Percentiles rank a stretch among this genome's conserved stretches.
Conservation (phyloP, 2,888 invertebrate genomes). For the Apantesis nais region DNA sequence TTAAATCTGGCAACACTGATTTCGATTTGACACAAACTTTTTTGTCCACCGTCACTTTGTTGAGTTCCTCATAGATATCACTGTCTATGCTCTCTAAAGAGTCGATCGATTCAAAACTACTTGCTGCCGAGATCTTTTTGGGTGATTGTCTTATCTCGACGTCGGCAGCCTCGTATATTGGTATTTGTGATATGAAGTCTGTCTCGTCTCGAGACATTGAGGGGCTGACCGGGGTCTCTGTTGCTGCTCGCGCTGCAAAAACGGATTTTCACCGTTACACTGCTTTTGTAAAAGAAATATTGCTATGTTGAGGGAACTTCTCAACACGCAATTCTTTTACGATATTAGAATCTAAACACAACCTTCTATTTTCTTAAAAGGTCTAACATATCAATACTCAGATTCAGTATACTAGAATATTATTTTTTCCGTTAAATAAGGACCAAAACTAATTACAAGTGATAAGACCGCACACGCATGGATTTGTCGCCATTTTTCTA, state of each 20-base stretch:
- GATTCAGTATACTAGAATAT: no score
- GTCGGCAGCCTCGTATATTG: conserved; percentile 74
- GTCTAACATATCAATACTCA: no score
- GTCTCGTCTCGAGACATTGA: conserved; percentile 54
- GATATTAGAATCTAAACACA: neutral
- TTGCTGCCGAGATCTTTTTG: conserved; percentile 51
- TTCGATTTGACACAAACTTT: conserved; percentile 62
- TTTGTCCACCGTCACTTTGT: conserved; percentile 66
- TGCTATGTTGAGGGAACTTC: neutral
- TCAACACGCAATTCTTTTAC: neutral
- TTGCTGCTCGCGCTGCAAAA: conserved; percentile 47
- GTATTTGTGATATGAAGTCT: conserved; percentile 74
- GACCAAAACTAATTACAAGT: no score
- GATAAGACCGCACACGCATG: no score
- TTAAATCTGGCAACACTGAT: conserved; percentile 72
- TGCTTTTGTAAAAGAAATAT: conserved; percentile 1
- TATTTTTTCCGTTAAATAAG: no score
- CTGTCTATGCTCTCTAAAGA: conserved; percentile 74
- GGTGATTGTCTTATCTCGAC: conserved; percentile 68
- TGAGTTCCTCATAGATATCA: conserved; percentile 73
- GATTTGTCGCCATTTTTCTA: no score
- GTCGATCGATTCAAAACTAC: conserved; percentile 72
- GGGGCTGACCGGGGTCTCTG: conserved; percentile 33
- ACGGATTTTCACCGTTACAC: neutral
- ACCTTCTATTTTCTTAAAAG: no score